These are phyloP conservation scores for Otus sunia DNA, from an alignment of 2,113 vertebrate species.

Conservation along the genomic window DNA sequence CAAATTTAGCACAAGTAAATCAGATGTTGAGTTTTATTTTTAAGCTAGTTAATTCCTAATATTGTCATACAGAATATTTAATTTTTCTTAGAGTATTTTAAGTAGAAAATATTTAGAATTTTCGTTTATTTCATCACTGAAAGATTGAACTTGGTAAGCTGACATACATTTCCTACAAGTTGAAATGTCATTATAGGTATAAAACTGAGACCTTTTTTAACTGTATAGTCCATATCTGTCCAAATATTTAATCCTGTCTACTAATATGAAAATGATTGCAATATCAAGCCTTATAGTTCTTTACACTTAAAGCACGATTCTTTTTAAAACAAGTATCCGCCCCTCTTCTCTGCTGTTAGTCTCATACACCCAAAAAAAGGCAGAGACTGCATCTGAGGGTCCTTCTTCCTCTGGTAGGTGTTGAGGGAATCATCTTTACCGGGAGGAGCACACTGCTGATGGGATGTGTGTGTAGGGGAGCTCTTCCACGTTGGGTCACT, in stretches of 20 bases:
- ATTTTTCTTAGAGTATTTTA: not conserved
- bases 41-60: not conserved
- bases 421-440: not conserved
- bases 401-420: accelerated
- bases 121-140: not conserved
- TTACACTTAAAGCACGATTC: not conserved
- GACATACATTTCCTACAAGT: not conserved
- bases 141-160: not conserved
- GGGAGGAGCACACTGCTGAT: accelerated
- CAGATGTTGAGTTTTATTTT: not conserved
- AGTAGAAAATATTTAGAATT: not conserved
- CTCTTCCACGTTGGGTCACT: not conserved
- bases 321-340: not conserved
- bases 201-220: not conserved
- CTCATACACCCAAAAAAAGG: not conserved
- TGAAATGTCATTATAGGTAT: not conserved
- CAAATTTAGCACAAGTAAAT: not conserved
- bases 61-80: not conserved
- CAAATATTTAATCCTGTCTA: not conserved
- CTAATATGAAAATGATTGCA: not conserved
- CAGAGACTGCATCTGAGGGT: not conserved
- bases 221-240: not conserved
- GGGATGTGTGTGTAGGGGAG: accelerated
- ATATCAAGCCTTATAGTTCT: not conserved
- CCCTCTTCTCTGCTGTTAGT: not conserved